Evolutionary conservation across 2,888 invertebrate genomes (phyloP).

Genomic region (Tetropium fuscum): DNA sequence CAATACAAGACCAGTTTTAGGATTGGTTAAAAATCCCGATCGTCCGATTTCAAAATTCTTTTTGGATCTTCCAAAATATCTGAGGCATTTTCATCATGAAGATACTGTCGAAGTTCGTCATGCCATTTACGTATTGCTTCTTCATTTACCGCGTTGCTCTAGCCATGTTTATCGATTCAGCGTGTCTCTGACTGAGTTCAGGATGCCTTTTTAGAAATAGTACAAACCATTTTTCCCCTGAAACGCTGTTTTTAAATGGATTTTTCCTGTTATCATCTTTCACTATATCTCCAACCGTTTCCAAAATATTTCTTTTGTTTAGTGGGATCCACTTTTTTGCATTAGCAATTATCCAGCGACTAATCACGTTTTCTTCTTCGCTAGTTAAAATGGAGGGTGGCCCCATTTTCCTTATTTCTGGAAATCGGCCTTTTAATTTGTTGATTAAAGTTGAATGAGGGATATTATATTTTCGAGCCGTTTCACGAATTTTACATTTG

Average conservation of each 20-base stretch:
- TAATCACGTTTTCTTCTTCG: not conserved
- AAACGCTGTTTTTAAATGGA: not conserved
- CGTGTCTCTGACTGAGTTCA: not conserved
- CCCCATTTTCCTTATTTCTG: not conserved
- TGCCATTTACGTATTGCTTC: not conserved
- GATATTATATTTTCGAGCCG: constrained; percentile 1
- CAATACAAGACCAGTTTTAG: not conserved
- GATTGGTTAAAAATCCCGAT: not conserved
- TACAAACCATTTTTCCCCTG: not conserved
- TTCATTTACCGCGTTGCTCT: not conserved
- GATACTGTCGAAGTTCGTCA: not conserved
- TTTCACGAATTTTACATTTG: not conserved
- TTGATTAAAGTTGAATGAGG: constrained; percentile 1
- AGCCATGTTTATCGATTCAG: not conserved
- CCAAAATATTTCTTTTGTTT: not conserved
- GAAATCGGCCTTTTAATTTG: not conserved
- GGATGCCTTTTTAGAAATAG: not conserved
- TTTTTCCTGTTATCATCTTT: not conserved
- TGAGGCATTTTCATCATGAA: not conserved
- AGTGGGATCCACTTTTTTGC: constrained; percentile 2
- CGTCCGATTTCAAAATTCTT: not conserved
- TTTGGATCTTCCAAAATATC: not conserved
- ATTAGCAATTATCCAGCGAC: not conserved
- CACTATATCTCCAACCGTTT: not conserved
- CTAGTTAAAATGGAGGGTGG: not conserved